phyloP scores from a whole-genome alignment of 2,797 vertebrate species.

The Ptychobarbus kaznakovi region DNA sequence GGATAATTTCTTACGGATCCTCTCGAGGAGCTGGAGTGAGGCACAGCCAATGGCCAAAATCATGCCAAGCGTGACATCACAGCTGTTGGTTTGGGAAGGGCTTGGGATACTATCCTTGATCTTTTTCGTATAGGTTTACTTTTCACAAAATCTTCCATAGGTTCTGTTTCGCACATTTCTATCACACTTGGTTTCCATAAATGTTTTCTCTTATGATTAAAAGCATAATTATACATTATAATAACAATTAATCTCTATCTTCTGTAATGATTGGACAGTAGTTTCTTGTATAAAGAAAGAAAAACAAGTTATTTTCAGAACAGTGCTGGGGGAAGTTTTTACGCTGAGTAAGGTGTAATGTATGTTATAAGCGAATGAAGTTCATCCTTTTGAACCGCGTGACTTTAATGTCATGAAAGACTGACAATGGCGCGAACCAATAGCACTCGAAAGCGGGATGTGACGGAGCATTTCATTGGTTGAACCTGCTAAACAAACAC shows the following conservation, averaged over 20 bases:
- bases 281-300: background rate
- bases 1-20: background rate
- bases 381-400: background rate
- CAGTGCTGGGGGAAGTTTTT: background rate
- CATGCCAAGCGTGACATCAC: constrained; percentile 34
- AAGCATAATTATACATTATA: background rate
- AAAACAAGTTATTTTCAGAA: background rate
- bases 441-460: background rate
- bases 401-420: background rate
- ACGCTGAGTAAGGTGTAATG: background rate
- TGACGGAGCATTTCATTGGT: constrained; percentile 2
- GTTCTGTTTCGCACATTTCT: background rate
- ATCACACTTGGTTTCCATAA: background rate
- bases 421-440: background rate
- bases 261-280: background rate
- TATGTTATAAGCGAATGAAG: background rate
- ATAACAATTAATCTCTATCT: background rate
- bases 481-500: background rate
- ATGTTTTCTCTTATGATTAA: constrained; percentile 1
- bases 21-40: background rate
- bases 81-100: constrained; percentile 24
- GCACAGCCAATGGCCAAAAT: background rate
- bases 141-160: background rate
- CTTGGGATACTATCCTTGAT: background rate
- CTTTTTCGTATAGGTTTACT: background rate